A percentile compares a stretch with the other conserved stretches of the same genome.
Conservation (phyloP, 2,113 vertebrate species). For the Carassius carassius region DNA sequence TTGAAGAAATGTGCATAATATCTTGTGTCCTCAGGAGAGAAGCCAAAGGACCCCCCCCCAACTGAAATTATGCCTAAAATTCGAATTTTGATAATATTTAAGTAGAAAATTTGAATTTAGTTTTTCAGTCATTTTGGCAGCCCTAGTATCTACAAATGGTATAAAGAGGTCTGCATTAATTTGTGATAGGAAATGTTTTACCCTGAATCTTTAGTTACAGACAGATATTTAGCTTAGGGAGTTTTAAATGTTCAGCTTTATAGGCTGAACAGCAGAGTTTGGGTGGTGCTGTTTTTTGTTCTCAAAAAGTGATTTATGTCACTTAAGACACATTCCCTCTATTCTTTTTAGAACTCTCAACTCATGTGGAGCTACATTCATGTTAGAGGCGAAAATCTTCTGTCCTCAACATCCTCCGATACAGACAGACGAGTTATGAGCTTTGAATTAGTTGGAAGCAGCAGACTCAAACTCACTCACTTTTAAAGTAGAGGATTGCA, state of each 20-base stretch:
- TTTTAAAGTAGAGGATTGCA: slow-evolving; percentile 8
- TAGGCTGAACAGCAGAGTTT: background rate
- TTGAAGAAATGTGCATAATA: too few relatives aligned
- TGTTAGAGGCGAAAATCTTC: background rate
- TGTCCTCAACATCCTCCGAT: background rate
- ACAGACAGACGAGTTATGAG: background rate
- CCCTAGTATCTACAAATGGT: background rate
- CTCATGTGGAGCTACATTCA: background rate
- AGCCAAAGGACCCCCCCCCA: too few relatives aligned
- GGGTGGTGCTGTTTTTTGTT: slow-evolving; percentile 23
- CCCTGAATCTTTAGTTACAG: background rate
- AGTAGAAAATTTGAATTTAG: too few relatives aligned
- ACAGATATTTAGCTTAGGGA: background rate
- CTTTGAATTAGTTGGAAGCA: slow-evolving; percentile 38
- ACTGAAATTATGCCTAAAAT: too few relatives aligned
- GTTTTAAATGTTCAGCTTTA: background rate
- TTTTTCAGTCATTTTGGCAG: too few relatives aligned
- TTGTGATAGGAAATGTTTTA: background rate
- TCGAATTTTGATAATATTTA: too few relatives aligned
- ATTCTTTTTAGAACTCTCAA: background rate
- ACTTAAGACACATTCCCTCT: background rate
- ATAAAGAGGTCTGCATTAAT: background rate
- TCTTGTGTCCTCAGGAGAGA: too few relatives aligned
- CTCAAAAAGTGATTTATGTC: slow-evolving; percentile 20
- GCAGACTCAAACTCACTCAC: background rate